A percentile compares a stretch with the other conserved stretches of the same genome.
These are phyloP conservation scores for Mylabris phalerata DNA, from an alignment of 1,140 invertebrate genomes.

Conservation along the genomic window DNA sequence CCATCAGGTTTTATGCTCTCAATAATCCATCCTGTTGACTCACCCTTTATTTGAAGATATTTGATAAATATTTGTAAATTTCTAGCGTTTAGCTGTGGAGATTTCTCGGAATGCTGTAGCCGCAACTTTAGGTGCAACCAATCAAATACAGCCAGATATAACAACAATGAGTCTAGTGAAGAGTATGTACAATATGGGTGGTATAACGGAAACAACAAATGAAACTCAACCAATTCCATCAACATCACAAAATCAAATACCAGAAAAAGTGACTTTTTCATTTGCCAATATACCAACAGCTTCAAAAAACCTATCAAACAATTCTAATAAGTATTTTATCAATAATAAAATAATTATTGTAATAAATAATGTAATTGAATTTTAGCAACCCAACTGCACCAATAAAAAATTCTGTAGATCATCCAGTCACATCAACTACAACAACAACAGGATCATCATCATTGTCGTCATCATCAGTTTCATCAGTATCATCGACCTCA, in stretches of 20 bases:
- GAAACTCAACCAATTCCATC: constrained; percentile 9
- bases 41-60: too few species aligned
- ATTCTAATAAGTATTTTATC: not conserved
- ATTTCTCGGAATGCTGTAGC: constrained; percentile 60
- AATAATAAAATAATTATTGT: not conserved
- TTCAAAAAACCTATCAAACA: constrained; percentile 3
- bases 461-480: not conserved
- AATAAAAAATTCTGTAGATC: not conserved
- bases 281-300: not conserved
- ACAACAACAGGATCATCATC: not conserved
- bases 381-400: not conserved
- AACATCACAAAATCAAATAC: constrained; percentile 23
- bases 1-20: too few species aligned
- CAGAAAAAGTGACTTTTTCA: constrained; percentile 24
- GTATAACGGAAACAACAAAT: constrained; percentile 16
- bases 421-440: too few species aligned
- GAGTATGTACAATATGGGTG: constrained; percentile 27
- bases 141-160: constrained; percentile 21
- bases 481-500: constrained; percentile 6
- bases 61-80: too few species aligned
- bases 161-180: constrained; percentile 26
- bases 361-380: not conserved
- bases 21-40: too few species aligned
- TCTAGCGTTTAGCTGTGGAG: constrained; percentile 62
- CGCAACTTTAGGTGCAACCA: constrained; percentile 43